Evolutionary conservation across 2,888 invertebrate genomes (phyloP), one percentile per base, ranked within the genome.

Genomic region (Cecidostiba fungosa): DNA sequence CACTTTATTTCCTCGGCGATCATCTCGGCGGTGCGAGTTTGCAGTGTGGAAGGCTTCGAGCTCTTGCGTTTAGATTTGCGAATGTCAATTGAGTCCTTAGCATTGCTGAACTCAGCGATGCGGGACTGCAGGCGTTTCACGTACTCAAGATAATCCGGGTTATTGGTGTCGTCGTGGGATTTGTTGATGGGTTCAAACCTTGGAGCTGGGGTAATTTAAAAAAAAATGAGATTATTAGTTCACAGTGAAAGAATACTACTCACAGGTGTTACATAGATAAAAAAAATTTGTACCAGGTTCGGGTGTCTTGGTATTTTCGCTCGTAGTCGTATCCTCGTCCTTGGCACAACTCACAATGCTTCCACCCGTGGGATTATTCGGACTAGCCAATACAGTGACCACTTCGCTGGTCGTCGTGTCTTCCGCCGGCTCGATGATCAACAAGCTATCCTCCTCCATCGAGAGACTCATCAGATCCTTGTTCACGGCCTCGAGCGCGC

Each of bases 61-160:
- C 94, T 89, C 87, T 94, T 94, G 88, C 95, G 94, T 81, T 94
- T 94, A 0, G 95, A 94, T 90, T 96, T 96, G 85, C 95, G 94
- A 0, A 95, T 93, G 90, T 96, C 96, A 83, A 96, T 95, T 0
- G 96, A 96, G 92, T 96, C 96, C 87, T 95, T 94, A 0, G 95
- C 96, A 89, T 96, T 96, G 86, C 96, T 95, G 89, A 96, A 96
- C 89, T 96, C 96, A 2, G 96, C 95, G 81, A 95, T 95, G 91
- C 96, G 95, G 29, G 95, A 96, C 90, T 96, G 96, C 54, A 96
- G 91, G 73, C 96, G 94, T 84, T 96, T 95, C 43, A 96, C 96
- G 89, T 96, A 96, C 86, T 96, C 95, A 87, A 95, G 88, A 88
- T 94, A 94, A 81, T 94, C 94, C 0, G 93, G 92, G 85, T 93